Conservation (phyloP, 2,888 invertebrate species). For the Ganaspis brasiliensis region DNA sequence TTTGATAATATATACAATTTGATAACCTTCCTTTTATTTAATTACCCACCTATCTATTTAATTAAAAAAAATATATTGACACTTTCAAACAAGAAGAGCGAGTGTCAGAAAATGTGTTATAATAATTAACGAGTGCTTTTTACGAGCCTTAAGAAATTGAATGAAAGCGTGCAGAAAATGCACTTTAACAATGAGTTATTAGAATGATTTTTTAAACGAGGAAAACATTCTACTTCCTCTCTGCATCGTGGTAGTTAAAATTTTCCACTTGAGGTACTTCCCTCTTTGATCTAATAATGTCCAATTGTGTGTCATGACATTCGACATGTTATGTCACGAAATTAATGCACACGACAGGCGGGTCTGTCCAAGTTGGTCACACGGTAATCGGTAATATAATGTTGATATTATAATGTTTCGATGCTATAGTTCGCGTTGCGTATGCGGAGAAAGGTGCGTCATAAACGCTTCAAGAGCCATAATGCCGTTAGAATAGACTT, state of each 20-base stretch:
- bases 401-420: conserved; percentile 39
- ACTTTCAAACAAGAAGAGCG: no score
- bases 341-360: conserved; percentile 25
- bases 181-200: not conserved
- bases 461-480: conserved; percentile 32
- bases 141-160: no score
- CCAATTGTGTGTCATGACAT: conserved; percentile 20
- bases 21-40: no score
- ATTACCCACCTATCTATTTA: no score
- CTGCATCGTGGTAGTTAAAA: not conserved
- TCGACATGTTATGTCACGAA: conserved; percentile 28
- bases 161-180: no score
- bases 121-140: no score
- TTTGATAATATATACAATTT: no score
- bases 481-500: conserved; percentile 33
- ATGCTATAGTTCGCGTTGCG: conserved; percentile 25
- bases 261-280: conserved; percentile 16
- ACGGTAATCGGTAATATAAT: conserved; percentile 42
- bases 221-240: not conserved
- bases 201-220: not conserved
- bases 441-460: conserved; percentile 35
- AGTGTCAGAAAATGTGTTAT: no score
- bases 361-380: conserved; percentile 3
- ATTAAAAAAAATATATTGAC: no score
- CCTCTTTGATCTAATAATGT: conserved; percentile 22